Percentiles rank a stretch among this genome's conserved stretches.
phyloP scores from a whole-genome alignment of 2,113 vertebrate genomes.

The Thinocorus orbignyianus region DNA sequence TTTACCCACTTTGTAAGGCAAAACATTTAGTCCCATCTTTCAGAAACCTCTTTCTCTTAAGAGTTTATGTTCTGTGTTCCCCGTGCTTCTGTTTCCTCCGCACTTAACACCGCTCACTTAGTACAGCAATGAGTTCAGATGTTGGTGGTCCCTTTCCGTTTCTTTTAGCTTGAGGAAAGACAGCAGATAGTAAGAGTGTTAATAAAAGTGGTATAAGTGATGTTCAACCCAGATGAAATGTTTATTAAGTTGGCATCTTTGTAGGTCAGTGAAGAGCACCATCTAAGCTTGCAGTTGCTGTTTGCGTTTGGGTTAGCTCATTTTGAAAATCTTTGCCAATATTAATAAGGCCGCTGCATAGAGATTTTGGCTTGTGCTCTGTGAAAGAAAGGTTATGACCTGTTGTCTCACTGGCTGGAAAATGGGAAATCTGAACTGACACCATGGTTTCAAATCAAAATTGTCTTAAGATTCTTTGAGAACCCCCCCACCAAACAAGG shows the following conservation, averaged over 20 bases:
- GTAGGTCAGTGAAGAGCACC: neutral
- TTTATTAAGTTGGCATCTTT: neutral
- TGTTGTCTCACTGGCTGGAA: neutral
- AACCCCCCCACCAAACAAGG: no score
- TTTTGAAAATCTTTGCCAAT: neutral
- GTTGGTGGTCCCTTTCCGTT: neutral
- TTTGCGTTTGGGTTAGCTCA: neutral
- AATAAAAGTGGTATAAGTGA: neutral
- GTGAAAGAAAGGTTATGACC: neutral
- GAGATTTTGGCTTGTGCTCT: neutral
- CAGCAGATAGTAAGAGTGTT: neutral
- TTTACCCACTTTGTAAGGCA: neutral
- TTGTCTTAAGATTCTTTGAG: neutral
- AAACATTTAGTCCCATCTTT: neutral
- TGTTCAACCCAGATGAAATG: neutral
- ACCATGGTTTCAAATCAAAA: neutral
- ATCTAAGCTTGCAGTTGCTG: neutral
- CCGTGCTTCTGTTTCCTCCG: neutral
- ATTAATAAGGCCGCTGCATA: neutral
- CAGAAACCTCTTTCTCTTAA: neutral
- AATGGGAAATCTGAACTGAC: neutral
- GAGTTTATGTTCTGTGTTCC: neutral
- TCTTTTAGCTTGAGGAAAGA: neutral
- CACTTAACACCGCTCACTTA: neutral
- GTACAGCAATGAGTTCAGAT: no score